These are phyloP conservation scores for Nyleta sp. DNA, from an alignment of 2,888 invertebrate genomes.

Conservation along the genomic window DNA sequence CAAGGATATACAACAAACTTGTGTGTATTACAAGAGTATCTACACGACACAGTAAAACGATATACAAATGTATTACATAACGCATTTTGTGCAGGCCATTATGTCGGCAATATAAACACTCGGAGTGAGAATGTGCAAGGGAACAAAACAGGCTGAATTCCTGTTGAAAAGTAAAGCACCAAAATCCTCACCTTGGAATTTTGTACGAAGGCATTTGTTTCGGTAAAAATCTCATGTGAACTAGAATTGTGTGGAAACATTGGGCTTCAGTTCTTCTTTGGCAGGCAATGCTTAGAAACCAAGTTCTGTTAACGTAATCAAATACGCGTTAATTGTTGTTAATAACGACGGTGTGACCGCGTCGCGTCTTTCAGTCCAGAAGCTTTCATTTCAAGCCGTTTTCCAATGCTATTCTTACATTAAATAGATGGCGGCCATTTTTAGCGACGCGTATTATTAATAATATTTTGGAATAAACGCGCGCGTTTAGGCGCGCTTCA, in stretches of 20 bases:
- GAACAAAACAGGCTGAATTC: neutral
- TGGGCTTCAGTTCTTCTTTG: conserved; percentile 84
- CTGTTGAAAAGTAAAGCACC: conserved; percentile 3
- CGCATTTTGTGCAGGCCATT: conserved; percentile 31
- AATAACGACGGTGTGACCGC: conserved; percentile 42
- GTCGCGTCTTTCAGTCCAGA: neutral
- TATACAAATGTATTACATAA: conserved; percentile 41
- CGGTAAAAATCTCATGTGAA: conserved; percentile 84
- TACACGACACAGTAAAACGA: conserved; percentile 26
- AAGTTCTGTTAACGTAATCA: conserved; percentile 78
- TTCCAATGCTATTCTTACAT: conserved; percentile 32
- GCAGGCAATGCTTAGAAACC: conserved; percentile 84
- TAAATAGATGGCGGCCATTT: neutral
- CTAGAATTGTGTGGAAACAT: conserved; percentile 84
- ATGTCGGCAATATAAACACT: neutral
- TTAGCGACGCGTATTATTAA: conserved; percentile 1
- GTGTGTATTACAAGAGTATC: conserved; percentile 14
- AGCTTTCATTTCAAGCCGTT: conserved; percentile 39
- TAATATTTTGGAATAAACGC: neutral
- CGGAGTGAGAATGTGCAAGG: no score
- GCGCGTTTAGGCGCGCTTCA: no score
- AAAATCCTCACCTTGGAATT: conserved; percentile 81
- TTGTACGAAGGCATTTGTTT: conserved; percentile 84
- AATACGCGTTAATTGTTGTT: conserved; percentile 60
- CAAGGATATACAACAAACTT: conserved; percentile 29